Conservation (phyloP, 2,797 vertebrate species). For the Siniperca obscura region DNA sequence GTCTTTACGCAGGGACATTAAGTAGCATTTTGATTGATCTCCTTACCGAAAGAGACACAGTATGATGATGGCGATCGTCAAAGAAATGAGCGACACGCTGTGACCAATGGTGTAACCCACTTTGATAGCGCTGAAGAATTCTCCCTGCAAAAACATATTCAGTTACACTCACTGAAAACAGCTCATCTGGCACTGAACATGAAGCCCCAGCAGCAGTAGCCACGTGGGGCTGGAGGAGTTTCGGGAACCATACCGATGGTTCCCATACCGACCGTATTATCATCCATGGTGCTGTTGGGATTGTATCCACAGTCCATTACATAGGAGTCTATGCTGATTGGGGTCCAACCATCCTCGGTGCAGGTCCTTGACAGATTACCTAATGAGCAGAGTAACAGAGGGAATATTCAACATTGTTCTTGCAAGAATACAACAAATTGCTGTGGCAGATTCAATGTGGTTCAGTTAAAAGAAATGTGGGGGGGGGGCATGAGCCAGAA, state of each 20-base stretch:
- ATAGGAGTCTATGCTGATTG: slow-evolving; percentile 83
- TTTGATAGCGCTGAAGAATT: slow-evolving; percentile 89
- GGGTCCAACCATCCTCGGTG: slow-evolving; percentile 87
- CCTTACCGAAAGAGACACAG: slow-evolving; percentile 86
- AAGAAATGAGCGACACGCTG: slow-evolving; percentile 90
- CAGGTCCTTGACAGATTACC: slow-evolving; percentile 93
- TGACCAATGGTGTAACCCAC: slow-evolving; percentile 96
- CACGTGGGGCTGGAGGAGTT: background rate
- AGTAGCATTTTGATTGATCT: slow-evolving; percentile 14
- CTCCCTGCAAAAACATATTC: slow-evolving; percentile 70
- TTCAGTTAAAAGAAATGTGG: slow-evolving; percentile 1
- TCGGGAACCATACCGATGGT: background rate
- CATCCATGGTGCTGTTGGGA: slow-evolving; percentile 79
- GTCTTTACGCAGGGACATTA: slow-evolving; percentile 20
- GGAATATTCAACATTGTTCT: background rate
- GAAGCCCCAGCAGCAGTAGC: background rate
- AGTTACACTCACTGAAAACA: slow-evolving; percentile 17
- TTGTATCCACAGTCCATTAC: slow-evolving; percentile 87
- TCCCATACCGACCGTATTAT: slow-evolving; percentile 69
- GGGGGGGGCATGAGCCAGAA: slow-evolving; percentile 13
- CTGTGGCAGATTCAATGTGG: background rate
- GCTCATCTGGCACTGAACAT: slow-evolving; percentile 5
- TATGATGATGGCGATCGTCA: slow-evolving; percentile 89
- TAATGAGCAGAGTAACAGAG: slow-evolving; percentile 67
- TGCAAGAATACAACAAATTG: background rate